Evolutionary conservation across 30 jellyfish, hydroid and myxozoan genomes (phyloP).

Genomic region (Haliclystus octoradiatus): DNA sequence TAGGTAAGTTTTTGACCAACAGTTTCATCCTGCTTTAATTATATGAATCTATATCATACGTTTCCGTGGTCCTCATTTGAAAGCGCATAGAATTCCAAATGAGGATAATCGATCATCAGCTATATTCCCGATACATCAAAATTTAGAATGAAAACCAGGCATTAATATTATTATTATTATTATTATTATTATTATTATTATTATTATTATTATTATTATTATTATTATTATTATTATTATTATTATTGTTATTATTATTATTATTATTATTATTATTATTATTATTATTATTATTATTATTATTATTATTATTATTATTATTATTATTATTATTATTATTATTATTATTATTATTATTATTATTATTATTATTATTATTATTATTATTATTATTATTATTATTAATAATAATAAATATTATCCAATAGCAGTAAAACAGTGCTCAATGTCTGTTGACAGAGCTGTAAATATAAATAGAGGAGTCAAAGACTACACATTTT

Average conservation of each 20-base stretch:
- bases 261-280: background rate
- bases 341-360: background rate
- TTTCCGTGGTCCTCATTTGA: too few species aligned
- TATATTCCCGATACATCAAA: too few species aligned
- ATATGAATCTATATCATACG: too few species aligned
- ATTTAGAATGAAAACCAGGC: too few species aligned
- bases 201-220: background rate
- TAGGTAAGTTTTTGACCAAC: background rate
- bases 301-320: background rate
- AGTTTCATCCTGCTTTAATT: too few species aligned
- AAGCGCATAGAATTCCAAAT: too few species aligned
- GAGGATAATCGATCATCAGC: too few species aligned
- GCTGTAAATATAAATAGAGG: too few species aligned
- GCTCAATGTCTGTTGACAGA: too few species aligned
- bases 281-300: background rate
- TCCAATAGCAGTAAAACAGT: too few species aligned
- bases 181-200: background rate
- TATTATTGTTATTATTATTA: background rate
- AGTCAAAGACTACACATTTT: too few species aligned
- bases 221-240: background rate
- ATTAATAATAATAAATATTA: background rate
- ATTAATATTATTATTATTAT: background rate
- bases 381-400: background rate
- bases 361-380: background rate
- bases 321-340: background rate